Base-by-base conservation (phyloP, 2,113 vertebrate species). In the Anguilla japonica region DNA sequence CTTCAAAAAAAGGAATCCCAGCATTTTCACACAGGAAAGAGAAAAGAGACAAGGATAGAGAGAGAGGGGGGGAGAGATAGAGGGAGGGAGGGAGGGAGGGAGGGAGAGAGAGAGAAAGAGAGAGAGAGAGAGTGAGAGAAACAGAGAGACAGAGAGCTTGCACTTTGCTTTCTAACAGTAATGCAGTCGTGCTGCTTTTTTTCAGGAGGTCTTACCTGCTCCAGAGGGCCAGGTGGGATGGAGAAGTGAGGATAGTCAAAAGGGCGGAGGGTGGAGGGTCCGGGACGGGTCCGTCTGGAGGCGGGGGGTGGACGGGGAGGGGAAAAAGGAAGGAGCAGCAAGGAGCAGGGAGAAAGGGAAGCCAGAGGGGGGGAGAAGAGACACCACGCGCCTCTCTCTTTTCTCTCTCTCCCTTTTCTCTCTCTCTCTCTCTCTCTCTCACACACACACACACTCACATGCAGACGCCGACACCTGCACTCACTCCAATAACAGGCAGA, bases 171-270 rank as follows among this genome's bases (percentile, higher is more conserved):
- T n/a, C 84, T 83, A 43, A 41, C 63, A 81, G 84, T 88, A 83
- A 89, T 89, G 87, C 83, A 79, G 89, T 84, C 91, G 84, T 75
- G 18, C 60, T 63, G 86, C 86, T 88, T 85, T 67, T 67, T 82
- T 9, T 60, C 57, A 79, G 60, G 53, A 56, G 87, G 87, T 92
- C 95, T 94, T 95, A 96, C 95, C 95, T 95, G 94, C 85, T 92
- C 26, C 67, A 88, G 90, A 56, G 89, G 89, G 87, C 85, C 86
- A 91, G 90, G 89, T 87, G 92, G 94, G 95, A 93, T 83, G 94
- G 93, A 95, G 93, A 94, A 94, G 93, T 93, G 90, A 94, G 95
- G 95, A 96, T 92, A 95, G 95, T 94, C 93, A 94, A 95, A 95
- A 94, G 92, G 95, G 94, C 67, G 89, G 89, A 86, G 86, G 91